Evolutionary conservation across 1,140 invertebrate genomes (phyloP), one percentile per base, ranked within the genome.

Genomic region (Drosophila pseudoobscura): DNA sequence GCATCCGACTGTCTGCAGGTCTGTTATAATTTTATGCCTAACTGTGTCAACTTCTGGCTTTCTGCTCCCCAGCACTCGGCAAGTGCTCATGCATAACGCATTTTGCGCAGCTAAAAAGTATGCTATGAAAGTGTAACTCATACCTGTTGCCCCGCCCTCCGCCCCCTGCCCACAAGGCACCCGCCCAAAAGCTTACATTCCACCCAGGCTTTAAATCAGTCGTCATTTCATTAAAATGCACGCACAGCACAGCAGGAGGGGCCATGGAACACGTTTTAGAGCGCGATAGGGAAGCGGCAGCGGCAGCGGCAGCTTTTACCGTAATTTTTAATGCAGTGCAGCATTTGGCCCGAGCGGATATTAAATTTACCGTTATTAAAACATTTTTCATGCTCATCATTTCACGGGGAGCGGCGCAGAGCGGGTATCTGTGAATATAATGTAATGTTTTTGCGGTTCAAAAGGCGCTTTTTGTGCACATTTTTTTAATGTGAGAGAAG

Each of bases 41-140:
- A 74, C 71, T 74, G 71, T 74, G 71, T 74, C 75, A 71, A 63
- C 72, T 68, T 54, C 75, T 53, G 64, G 52, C 74, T 78, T 75
- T 78, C 49, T 22, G 59, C 71, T 46, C 43, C 57, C 71, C 71
- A 57, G 71, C 55, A 68, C 75, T 46, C 57, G 47, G 72, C 61
- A 84, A 72, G 62, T 75, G 55, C 73, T 75, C 71, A 75, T 75
- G 71, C 71, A 75, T 75, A 75, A 75, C 62, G 71, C 54, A 54
- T 75, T 77, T 56, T 65, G 62, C 53, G 50, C 47, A 61, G 45
- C 74, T 84, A 72, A 75, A 75, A 68, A 68, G 62, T 75, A 54
- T 66, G 73, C 73, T 75, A 75, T 75, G 73, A 75, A 66, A 75
- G 55, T 75, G 63, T 75, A 75, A 75, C 73, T 69, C 73, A 68